Conservation (phyloP, 2,113 vertebrate species). For the Ophiodon elongatus region DNA sequence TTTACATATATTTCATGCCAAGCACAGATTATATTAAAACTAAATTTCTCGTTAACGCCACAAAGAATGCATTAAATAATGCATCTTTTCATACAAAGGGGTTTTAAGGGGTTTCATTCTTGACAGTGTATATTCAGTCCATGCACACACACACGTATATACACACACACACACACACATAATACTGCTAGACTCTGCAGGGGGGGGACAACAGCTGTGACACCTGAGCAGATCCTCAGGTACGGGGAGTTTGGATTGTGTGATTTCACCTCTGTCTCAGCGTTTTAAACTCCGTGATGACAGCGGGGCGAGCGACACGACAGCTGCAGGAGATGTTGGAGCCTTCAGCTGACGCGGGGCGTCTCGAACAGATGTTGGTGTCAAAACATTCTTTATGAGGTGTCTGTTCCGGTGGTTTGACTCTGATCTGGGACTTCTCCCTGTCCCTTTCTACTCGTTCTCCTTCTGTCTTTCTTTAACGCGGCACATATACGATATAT, state of each 20-base stretch:
- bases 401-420: constrained; percentile 40
- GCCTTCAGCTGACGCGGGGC: constrained; percentile 19
- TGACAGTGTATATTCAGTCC: not conserved
- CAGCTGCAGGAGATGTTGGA: constrained; percentile 58
- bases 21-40: not conserved
- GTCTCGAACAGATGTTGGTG: constrained; percentile 62
- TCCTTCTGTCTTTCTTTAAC: constrained; percentile 1
- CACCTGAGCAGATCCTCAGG: not conserved
- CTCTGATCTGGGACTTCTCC: constrained; percentile 44
- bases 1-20: not conserved
- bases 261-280: constrained; percentile 17
- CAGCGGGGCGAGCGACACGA: not conserved
- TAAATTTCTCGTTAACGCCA: not conserved
- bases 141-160: not conserved
- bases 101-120: not conserved
- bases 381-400: constrained; percentile 60
- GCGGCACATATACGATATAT: not conserved
- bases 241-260: not conserved
- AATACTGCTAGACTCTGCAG: too few relatives aligned
- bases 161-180: not conserved
- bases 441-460: constrained; percentile 11
- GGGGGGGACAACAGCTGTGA: not conserved
- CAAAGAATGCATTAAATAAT: not conserved
- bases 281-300: not conserved
- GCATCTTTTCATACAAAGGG: not conserved